Evolutionary conservation across 2,797 vertebrate genomes (phyloP), one percentile per base, ranked within the genome.

Genomic region (Philypnodon macrostomus): DNA sequence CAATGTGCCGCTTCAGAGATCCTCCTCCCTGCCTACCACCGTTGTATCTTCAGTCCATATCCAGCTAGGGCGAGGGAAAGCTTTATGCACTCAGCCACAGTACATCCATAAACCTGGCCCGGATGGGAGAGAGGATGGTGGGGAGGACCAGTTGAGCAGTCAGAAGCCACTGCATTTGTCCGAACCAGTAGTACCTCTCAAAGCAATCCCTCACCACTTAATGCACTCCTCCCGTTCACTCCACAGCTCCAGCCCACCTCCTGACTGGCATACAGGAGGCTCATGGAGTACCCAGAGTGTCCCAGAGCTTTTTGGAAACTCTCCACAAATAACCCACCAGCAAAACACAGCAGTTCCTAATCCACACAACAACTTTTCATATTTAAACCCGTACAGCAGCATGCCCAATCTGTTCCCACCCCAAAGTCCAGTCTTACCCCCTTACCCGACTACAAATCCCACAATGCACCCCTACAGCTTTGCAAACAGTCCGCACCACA

Each of bases 21-120:
- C 95, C 53, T 93, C 91, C 47, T 99, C 97, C 8, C 81, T 99
- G 44, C 95, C 95, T 2, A 73, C 86, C 30, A 88, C 93, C 0
- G 92, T 97, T 0, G 93, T 98, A 30, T 96, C 97, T 17, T 94
- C 94, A 2, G 84, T 99, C 54, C 93, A 91, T 26, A 92, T 99
- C 47, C 91, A 92, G 46, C 79, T 99, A 9, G 85, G 90, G 41
- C 87, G 85, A 8, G 94, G 93, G 6, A 85, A 92, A 47, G 83
- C 83, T 0, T 77, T 88, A 15, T 93, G 90, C 63, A 91, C 92
- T 18, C 87, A 88, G 9, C 92, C 92, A 4, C 89, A 81, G 17
- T 97, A 93, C 81, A 91, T 92, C 21, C 93, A 93, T 67, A 93
- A 85, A 65, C 96, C 92, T 23, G 78, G 78, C 0, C 82, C 36